Base-by-base conservation (phyloP, 2,797 vertebrate species). In the Urophycis tenuis region DNA sequence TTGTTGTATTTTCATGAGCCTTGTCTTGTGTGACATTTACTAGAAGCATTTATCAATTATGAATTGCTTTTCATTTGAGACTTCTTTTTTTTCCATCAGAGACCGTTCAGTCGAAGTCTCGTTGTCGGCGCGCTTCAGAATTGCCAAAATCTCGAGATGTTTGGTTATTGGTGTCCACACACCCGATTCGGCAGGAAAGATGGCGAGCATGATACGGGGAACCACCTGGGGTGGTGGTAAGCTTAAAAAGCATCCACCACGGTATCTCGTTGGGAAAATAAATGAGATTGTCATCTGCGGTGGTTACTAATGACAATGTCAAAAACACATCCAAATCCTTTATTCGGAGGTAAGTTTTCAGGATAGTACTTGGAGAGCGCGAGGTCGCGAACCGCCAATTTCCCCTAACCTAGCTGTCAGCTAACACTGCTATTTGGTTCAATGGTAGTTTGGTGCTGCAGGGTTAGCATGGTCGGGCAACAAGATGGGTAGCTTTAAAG, bases 361-460 rank as follows among this genome's bases (percentile, higher is more conserved):
- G 32, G 5, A 14, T 22, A 11, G 11, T 39, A 60, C 39, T 60
- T 34, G n/a, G 30, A 39, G 53, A 75, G 73, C 17, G 78, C 71
- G 81, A 74, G 79, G 78, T 81, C 72, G 86, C 80, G 78, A 87
- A 88, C 85, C 87, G 87, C 88, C 87, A 90, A 88, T 86, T 87
- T 78, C 72, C 22, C 86, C 85, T 90, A 87, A 19, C 86, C 84
- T 90, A 88, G 84, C 86, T 84, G 81, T 83, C 81, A 85, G 86
- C 89, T 89, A 88, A 32, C 75, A 73, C 75, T 74, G 72, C 32
- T 32, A 53, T 79, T 78, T 85, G 81, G 72, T 78, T 67, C 45
- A 4, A 3, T 32, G 8, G 17, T 36, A 41, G 15, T 35, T n/a
- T 64, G 1, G 1, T 75, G 77, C 67, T 39, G 0, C 11, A 19